Evolutionary conservation across 2,888 invertebrate species (phyloP), one percentile per base, ranked within the genome.

Genomic region (Biston stratarius): DNA sequence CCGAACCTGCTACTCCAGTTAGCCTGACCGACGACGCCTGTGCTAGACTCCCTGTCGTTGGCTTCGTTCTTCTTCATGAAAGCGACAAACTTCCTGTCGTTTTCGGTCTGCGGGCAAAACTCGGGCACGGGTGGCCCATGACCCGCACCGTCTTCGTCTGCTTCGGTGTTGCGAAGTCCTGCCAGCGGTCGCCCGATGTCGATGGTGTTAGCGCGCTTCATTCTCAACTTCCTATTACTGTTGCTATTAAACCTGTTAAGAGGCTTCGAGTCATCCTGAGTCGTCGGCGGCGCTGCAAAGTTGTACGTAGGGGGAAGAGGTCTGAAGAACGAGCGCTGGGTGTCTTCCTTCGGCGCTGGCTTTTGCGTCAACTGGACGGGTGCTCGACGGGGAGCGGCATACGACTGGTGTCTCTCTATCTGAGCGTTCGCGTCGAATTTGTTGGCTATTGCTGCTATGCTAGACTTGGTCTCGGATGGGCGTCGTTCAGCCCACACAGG

Each of bases 141-240:
- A 82, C 64, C 69, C 6, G 58, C 48, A 40, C 15, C 45, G 9
- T 93, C 94, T 38, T 94, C 94, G 56, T 94, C 94, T 15, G 94
- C 94, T 67, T 94, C 92, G 68, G 84, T 86, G 71, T 92, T 91
- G 55, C 92, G 90, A 81, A 95, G 95, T 33, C 94, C 94, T n/a
- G 90, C 94, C 34, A 88, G 94, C 0, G 96, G 95, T 79, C 97
- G 97, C 0, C 97, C 97, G 83, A 98, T 97, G 82, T 98, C 97
- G 71, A 98, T 97, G 0, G 98, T 98, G 77, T 98, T 98, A 5
- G 98, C 97, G 14, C 98, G 95, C 87, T 97, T 98, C 96, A 98
- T 97, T 77, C 96, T 96, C 34, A 96, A 92, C 81, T 97, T 97
- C 76, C 96, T 96, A 70, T 94, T 95, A 59, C 92, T 91, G 65